Conservation (phyloP, 2,888 invertebrate genomes). For the Tiliacea citrago region DNA sequence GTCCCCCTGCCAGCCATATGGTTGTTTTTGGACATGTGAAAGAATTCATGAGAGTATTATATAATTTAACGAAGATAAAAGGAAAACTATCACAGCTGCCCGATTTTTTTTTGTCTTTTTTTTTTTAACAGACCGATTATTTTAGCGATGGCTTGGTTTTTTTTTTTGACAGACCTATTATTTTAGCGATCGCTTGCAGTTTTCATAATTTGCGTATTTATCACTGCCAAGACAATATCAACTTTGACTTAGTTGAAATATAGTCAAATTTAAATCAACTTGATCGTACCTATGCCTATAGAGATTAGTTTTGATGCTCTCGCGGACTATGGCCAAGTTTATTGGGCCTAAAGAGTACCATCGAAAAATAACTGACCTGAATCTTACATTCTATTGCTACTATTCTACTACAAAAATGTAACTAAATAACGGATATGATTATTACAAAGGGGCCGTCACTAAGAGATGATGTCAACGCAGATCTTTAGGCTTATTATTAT, state of each 20-base stretch:
- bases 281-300: not conserved
- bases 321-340: not conserved
- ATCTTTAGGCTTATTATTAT: too few species aligned
- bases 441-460: not conserved
- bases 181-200: not conserved
- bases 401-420: not conserved
- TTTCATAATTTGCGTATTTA: constrained; percentile 6
- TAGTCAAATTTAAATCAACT: not conserved
- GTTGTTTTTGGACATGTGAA: too few species aligned
- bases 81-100: too few species aligned
- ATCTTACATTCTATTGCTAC: constrained; percentile 9
- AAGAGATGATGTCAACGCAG: not conserved
- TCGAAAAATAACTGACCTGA: constrained; percentile 7
- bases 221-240: not conserved
- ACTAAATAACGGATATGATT: not conserved
- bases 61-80: too few species aligned
- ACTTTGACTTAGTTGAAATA: not conserved
- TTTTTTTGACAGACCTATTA: too few species aligned
- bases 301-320: not conserved
- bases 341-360: not conserved
- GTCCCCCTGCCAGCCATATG: too few species aligned
- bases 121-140: not conserved
- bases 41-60: too few species aligned
- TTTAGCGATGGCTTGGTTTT: not conserved
- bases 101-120: not conserved